A percentile compares a stretch with the other conserved stretches of the same genome.
Evolutionary conservation across 1,140 invertebrate species (phyloP).

Genomic region (Agrypnia vestita): DNA sequence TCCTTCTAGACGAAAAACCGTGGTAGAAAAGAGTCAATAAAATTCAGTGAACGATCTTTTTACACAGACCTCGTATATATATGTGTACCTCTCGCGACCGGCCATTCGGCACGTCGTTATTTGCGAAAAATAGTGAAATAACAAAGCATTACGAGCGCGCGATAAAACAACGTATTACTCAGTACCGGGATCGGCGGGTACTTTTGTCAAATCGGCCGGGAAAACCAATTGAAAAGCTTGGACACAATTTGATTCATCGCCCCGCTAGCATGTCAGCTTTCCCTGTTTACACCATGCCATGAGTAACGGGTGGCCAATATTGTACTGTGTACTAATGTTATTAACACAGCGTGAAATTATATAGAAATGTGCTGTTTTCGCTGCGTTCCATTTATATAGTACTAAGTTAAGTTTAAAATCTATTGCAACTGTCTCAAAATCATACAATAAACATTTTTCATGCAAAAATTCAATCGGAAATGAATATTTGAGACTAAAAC

Average conservation of each 20-base stretch:
- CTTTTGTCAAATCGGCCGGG: not conserved
- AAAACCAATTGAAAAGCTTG: constrained; percentile 46
- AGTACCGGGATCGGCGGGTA: not conserved
- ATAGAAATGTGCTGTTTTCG: constrained; percentile 8
- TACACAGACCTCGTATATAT: too few species aligned
- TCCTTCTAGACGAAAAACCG: too few species aligned
- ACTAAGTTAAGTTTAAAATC: too few species aligned
- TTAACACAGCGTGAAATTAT: constrained; percentile 24
- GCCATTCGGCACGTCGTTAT: not conserved
- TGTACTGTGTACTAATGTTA: constrained; percentile 30
- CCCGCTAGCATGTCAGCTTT: constrained; percentile 42
- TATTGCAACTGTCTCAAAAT: too few species aligned
- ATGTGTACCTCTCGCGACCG: not conserved
- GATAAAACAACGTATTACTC: constrained; percentile 24
- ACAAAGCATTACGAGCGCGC: constrained; percentile 33
- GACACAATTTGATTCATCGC: constrained; percentile 50
- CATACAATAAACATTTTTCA: too few species aligned
- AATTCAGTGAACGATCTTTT: too few species aligned
- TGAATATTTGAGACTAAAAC: too few species aligned
- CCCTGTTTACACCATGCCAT: constrained; percentile 46
- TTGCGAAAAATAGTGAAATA: constrained; percentile 30
- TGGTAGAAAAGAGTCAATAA: too few species aligned
- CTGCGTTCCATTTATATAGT: too few species aligned
- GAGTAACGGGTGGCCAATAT: constrained; percentile 41
- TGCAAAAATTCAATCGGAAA: too few species aligned